phyloP scores from a whole-genome alignment of 2,797 vertebrate species.

The Helostoma temminkii region DNA sequence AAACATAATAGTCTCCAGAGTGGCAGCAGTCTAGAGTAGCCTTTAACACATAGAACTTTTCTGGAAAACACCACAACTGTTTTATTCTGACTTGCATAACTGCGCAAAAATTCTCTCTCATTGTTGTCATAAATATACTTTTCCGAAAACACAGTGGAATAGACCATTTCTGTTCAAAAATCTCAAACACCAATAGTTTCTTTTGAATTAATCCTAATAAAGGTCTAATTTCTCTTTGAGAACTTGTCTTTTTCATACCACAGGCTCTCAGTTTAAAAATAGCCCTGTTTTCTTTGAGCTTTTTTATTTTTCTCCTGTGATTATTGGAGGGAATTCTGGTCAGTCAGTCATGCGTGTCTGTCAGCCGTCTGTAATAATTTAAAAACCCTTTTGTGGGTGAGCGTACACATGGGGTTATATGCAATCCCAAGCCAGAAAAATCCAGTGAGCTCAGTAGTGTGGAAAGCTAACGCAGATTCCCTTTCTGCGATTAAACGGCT shows the following conservation, averaged over 20 bases:
- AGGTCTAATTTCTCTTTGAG: slow-evolving; percentile 8
- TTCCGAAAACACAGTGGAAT: too few relatives aligned
- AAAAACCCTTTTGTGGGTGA: slow-evolving; percentile 49
- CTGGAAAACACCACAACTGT: neutral
- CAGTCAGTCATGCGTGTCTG: slow-evolving; percentile 62
- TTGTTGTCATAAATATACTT: neutral
- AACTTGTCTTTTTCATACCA: slow-evolving; percentile 4
- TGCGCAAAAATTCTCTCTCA: slow-evolving; percentile 7
- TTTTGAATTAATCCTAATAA: slow-evolving; percentile 32
- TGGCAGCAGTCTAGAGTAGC: slow-evolving; percentile 3
- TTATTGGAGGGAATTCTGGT: slow-evolving; percentile 55
- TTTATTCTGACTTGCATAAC: slow-evolving; percentile 13
- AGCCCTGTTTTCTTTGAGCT: slow-evolving; percentile 23
- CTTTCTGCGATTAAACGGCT: slow-evolving; percentile 56
- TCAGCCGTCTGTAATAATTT: slow-evolving; percentile 63
- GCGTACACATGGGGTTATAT: slow-evolving; percentile 40
- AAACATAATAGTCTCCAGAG: neutral
- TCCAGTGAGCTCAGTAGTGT: slow-evolving; percentile 50
- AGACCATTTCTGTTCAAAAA: too few relatives aligned
- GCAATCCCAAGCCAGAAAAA: slow-evolving; percentile 38
- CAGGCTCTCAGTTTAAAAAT: slow-evolving; percentile 46
- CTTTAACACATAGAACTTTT: neutral
- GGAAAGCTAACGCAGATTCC: slow-evolving; percentile 54
- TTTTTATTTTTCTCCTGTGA: slow-evolving; percentile 11
- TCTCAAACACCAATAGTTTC: slow-evolving; percentile 8